Evolutionary conservation across 37 sponge, comb jelly and placozoan genomes (phyloP), one percentile per base, ranked within the genome.

Genomic region (Aplysina aerophoba): DNA sequence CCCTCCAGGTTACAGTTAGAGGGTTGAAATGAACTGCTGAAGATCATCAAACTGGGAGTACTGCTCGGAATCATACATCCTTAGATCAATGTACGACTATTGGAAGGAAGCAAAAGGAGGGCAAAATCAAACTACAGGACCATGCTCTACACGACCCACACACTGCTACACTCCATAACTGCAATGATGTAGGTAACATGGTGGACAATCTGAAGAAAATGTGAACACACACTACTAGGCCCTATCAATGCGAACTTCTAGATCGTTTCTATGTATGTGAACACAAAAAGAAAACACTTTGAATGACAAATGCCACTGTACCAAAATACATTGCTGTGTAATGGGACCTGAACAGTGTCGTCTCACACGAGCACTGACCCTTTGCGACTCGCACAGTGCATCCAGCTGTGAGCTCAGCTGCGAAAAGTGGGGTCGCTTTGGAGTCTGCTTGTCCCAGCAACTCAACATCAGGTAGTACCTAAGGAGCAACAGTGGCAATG

Each of bases 21-120:
- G 8, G 8, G 50, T 44, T 44, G 50, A 44, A 44, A 44, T 44
- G 50, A 8, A 44, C 8, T 3, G 50, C 50, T 44, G 50, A 44
- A 44, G 50, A 44, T 44, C 50, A 44, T 87, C 92, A 83, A 92
- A 92, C 50, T 92, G 89, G 33, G 92, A 92, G 53, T 88, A 92
- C 33, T 34, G 80, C 14, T 37, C 30, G 4, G 56, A 73, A 79
- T 88, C 55, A 75, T 92, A 92, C 25, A 67, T 66, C 57, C 72
- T 25, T 0, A 88, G 67, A 72, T 92, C 89, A 79, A 92, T 39
- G 24, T 80, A 85, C 36, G 81, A 86, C 27, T 55, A 44, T 44
- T 44, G 50, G 24, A 38, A 37, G 44, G 1, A 33, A 86, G 19
- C 24, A 13, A 50, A 35, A 58, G 20, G 39, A 53, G 16, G n/a